These are phyloP conservation scores for Halichondria panicea DNA, from an alignment of 37 sponge, comb jelly and placozoan species.

Conservation along the genomic window DNA sequence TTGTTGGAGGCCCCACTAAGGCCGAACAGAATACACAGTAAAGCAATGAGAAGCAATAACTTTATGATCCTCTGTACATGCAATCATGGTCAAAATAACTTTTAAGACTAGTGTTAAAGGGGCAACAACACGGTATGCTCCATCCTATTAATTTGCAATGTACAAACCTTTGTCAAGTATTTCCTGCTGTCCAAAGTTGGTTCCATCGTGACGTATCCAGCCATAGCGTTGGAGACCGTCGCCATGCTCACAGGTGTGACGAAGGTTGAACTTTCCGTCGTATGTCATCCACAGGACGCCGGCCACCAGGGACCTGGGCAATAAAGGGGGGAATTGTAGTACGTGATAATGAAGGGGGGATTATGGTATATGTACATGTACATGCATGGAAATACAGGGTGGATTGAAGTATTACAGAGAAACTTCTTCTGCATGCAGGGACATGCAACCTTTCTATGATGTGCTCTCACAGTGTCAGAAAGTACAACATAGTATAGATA, in stretches of 20 bases:
- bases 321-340: neutral
- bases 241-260: slow-evolving; percentile 80
- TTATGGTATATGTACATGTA: too few relatives aligned
- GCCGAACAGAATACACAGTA: too few relatives aligned
- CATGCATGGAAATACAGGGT: neutral
- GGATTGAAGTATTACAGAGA: neutral
- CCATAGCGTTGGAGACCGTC: slow-evolving; percentile 59
- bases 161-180: slow-evolving; percentile 62
- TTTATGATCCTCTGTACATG: too few relatives aligned
- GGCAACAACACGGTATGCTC: neutral
- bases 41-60: too few relatives aligned
- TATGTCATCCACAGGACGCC: slow-evolving; percentile 77
- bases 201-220: slow-evolving; percentile 79
- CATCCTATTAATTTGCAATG: too few relatives aligned
- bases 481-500: neutral
- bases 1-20: too few relatives aligned
- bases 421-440: too few relatives aligned
- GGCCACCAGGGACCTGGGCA: slow-evolving; percentile 45
- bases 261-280: slow-evolving; percentile 39
- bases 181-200: slow-evolving; percentile 69
- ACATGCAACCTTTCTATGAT: neutral
- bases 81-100: too few relatives aligned
- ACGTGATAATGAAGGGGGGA: neutral
- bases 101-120: too few relatives aligned
- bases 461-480: neutral